Evolutionary conservation across 1,140 invertebrate species (phyloP).

Genomic region (Polypedilum pembai): DNA sequence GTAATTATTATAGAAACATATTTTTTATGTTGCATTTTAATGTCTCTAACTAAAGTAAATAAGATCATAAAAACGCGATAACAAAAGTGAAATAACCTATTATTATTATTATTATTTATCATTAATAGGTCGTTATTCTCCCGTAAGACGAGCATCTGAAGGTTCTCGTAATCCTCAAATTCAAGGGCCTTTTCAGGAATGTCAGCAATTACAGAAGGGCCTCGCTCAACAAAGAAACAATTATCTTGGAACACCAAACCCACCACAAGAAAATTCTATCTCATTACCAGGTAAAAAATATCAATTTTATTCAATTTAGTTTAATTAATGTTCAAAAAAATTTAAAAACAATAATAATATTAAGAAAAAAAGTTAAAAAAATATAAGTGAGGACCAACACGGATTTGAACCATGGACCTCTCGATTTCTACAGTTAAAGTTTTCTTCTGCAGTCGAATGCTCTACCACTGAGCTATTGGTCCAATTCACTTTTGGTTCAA

Average conservation of each 20-base stretch:
- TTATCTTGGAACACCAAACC: slow-evolving; percentile 46
- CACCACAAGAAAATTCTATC: slow-evolving; percentile 46
- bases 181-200: slow-evolving; percentile 60
- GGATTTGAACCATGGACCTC: slow-evolving; percentile 91
- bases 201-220: slow-evolving; percentile 55
- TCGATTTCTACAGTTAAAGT: slow-evolving; percentile 64
- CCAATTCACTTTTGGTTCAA: background rate
- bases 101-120: slow-evolving; percentile 28
- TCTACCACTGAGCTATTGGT: slow-evolving; percentile 46
- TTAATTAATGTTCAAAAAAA: background rate
- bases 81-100: background rate
- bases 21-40: too few relatives aligned
- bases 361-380: slow-evolving; percentile 29
- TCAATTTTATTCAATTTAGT: background rate
- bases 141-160: slow-evolving; percentile 77
- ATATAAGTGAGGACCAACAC: slow-evolving; percentile 67
- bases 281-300: slow-evolving; percentile 40
- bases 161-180: slow-evolving; percentile 40
- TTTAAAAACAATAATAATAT: background rate
- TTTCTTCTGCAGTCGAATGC: slow-evolving; percentile 59
- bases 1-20: too few relatives aligned
- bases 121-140: slow-evolving; percentile 75
- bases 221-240: slow-evolving; percentile 45
- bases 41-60: too few relatives aligned
- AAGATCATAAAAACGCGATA: background rate